phyloP scores from a whole-genome alignment of 2,797 vertebrate species.

The Euphonia xanthogaster region DNA sequence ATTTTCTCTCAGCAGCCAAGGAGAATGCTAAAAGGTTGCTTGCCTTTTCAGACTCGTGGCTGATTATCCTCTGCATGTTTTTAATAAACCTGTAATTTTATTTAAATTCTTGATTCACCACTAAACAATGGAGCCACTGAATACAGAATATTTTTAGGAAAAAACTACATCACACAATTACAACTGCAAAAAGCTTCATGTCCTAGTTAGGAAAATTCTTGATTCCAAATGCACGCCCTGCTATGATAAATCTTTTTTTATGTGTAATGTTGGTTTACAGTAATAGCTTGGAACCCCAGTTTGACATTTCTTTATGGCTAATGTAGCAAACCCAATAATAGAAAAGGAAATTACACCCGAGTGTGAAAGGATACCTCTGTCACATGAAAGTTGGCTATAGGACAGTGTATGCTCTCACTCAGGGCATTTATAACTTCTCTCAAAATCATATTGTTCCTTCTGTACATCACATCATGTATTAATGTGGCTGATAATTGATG shows the following conservation, averaged over 20 bases:
- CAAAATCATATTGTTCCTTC: background rate
- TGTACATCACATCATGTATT: background rate
- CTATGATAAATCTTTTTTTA: background rate
- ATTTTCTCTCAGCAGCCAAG: background rate
- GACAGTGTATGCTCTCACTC: background rate
- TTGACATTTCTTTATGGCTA: background rate
- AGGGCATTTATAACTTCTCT: background rate
- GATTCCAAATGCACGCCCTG: background rate
- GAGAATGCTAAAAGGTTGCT: background rate
- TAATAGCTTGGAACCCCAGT: background rate
- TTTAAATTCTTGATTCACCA: constrained; percentile 13
- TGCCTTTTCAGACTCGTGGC: background rate
- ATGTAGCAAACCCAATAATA: background rate
- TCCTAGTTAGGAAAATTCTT: background rate
- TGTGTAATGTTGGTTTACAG: background rate
- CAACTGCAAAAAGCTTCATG: background rate
- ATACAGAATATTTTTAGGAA: background rate
- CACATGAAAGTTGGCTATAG: background rate
- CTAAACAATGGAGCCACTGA: background rate
- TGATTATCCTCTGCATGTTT: constrained; percentile 20
- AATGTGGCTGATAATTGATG: background rate
- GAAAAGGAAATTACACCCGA: background rate
- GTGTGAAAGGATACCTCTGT: background rate
- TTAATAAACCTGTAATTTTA: constrained; percentile 47
- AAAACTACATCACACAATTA: background rate